A percentile compares a stretch with the other conserved stretches of the same genome.
Evolutionary conservation across 2,888 invertebrate species (phyloP).

Genomic region (Psococerastis gibbosa): DNA sequence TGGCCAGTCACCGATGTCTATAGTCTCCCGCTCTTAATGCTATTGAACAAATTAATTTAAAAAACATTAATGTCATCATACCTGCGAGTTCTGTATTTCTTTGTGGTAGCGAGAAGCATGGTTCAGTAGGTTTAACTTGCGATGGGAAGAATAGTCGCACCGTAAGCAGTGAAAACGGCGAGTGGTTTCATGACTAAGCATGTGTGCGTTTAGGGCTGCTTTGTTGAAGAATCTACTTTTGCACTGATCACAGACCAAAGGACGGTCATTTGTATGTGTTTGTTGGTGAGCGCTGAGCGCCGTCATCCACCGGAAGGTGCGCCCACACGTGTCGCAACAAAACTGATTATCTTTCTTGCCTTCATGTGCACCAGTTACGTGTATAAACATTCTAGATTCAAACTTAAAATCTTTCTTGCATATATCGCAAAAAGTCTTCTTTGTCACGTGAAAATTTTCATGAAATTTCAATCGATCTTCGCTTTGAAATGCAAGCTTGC

Average conservation of each 20-base stretch:
- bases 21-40: too few species aligned
- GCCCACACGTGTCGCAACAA: slow-evolving; percentile 3
- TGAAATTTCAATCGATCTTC: slow-evolving; percentile 4
- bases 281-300: neutral
- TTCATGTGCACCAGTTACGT: slow-evolving; percentile 1
- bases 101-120: neutral
- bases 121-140: slow-evolving; percentile 3
- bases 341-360: neutral
- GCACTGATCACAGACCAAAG: neutral
- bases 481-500: slow-evolving; percentile 5
- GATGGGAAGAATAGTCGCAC: neutral
- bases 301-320: slow-evolving; percentile 3
- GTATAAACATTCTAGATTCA: slow-evolving; percentile 2
- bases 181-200: neutral
- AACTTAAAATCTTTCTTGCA: slow-evolving; percentile 9
- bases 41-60: too few species aligned
- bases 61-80: too few species aligned
- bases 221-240: neutral
- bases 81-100: slow-evolving; percentile 1
- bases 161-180: neutral
- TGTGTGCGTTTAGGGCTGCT: neutral
- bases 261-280: slow-evolving; percentile 2
- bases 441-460: slow-evolving; percentile 4
- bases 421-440: slow-evolving; percentile 2
- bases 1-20: too few species aligned